Percentiles rank a stretch among this genome's conserved stretches.
phyloP scores from a whole-genome alignment of 2,888 invertebrate species.

The Agriopis aurantiaria region DNA sequence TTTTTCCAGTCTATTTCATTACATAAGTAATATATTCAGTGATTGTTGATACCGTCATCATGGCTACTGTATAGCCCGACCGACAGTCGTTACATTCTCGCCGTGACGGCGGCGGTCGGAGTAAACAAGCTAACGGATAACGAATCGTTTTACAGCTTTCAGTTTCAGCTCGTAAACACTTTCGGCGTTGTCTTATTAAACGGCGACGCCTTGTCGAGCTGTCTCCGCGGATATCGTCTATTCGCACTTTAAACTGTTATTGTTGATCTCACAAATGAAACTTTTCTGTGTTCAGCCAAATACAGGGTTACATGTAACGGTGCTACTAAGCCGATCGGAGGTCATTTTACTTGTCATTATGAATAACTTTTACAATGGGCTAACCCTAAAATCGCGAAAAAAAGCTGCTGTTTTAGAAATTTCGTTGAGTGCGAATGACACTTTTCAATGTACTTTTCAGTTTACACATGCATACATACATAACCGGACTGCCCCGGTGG shows the following conservation, averaged over 20 bases:
- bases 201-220: slow-evolving; percentile 26
- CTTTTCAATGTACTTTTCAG: too few species aligned
- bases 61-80: neutral
- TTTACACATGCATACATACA: too few species aligned
- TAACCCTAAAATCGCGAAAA: too few species aligned
- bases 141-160: slow-evolving; percentile 46
- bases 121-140: slow-evolving; percentile 40
- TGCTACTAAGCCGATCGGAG: too few species aligned
- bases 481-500: too few species aligned
- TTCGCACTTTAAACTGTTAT: neutral
- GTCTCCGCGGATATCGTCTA: neutral
- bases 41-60: neutral
- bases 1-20: too few species aligned
- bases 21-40: neutral
- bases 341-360: too few species aligned
- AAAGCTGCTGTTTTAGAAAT: too few species aligned
- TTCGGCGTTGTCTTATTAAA: slow-evolving; percentile 26
- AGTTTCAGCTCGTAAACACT: slow-evolving; percentile 39
- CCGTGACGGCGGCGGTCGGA: slow-evolving; percentile 22
- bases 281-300: neutral
- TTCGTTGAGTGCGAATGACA: too few species aligned
- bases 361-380: too few species aligned
- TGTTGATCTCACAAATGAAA: neutral
- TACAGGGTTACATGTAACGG: neutral
- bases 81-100: slow-evolving; percentile 10